Evolutionary conservation across 2,113 vertebrate genomes (phyloP), one percentile per base, ranked within the genome.

Genomic region (Ictalurus punctatus): DNA sequence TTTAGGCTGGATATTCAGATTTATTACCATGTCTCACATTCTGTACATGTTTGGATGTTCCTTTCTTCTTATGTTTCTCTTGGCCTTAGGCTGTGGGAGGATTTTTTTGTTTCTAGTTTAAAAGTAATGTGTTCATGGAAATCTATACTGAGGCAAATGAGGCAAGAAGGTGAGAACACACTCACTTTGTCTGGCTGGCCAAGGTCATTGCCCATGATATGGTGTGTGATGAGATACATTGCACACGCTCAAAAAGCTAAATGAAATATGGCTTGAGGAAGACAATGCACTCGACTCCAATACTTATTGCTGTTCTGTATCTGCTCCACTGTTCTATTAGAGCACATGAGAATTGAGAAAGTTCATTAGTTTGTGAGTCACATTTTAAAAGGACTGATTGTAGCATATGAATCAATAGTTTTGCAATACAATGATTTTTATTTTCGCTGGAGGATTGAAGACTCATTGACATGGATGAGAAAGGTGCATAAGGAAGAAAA

Each of bases 181-280:
- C 83, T 79, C 63, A 71, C 83, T 90, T 84, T 71, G 69, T 69
- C 90, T 91, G 52, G 25, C 86, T 88, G 84, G 34, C 74, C 86
- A 91, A 91, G 88, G 90, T 90, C 84, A 52, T 86, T 86, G 83
- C 23, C 81, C 52, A 86, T 65, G 84, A 84, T 86, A 79, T 40
- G 40, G 74, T 34, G 34, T 27, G 21, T 83, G 83, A 52, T 71
- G 40, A 86, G 74, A 67, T 83, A 86, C 88, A 84, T 54, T 80
- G 71, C 44, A 80, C 30, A 83, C 48, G 34, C 76, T 76, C 67
- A 86, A 91, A 74, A 89, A 86, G 81, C 67, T 37, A 78, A 73
- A 59, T 85, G 88, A 86, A 71, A 80, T 40, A 30, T 44, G 52
- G 37, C 34, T 71, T 80, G 71, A 14, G 52, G 76, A 89, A 81